Base-by-base conservation (phyloP, 2,888 invertebrate genomes). In the Tachina lurida region DNA sequence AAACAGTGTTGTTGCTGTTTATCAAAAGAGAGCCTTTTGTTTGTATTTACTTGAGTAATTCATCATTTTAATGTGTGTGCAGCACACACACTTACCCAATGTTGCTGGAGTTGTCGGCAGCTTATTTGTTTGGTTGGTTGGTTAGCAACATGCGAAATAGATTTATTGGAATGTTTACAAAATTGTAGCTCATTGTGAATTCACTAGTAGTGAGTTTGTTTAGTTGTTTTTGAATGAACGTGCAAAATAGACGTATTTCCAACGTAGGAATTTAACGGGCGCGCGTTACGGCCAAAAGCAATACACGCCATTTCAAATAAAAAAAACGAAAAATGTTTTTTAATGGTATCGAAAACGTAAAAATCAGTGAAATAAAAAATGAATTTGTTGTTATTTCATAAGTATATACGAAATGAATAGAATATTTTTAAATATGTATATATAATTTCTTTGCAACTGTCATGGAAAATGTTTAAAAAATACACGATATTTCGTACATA, bases 151-250 rank as follows among this genome's bases (percentile, higher is more conserved):
- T 89, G 88, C 78, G 87, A 88, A 86, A 89, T 89, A 89, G 89
- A 89, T 90, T 90, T 89, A 90, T 90, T 90, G 89, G 89, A 90
- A 91, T 91, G 91, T 91, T 83, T 86, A 89, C 89, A 89, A 89
- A 90, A 89, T 89, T 87, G 89, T 86, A 87, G 90, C 88, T 90
- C 88, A 89, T 88, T 90, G 89, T 88, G 82, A 88, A 88, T 88
- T 88, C 88, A 88, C 74, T 89, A 88, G 88, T 88, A 88, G 89
- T 89, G 86, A 81, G 87, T 87, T 88, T 88, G 89, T 88, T 88
- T 91, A 92, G 91, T 92, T 92, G 91, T 91, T 92, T 90, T 91
- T 91, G 91, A 91, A 91, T 91, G 91, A 91, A 92, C 92, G 91
- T 92, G 91, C 90, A 91, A 92, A 91, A 90, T 91, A 91, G 92